Percentiles rank a stretch among this genome's conserved stretches.
phyloP scores from a whole-genome alignment of 2,888 invertebrate genomes.

The Notodonta ziczac region DNA sequence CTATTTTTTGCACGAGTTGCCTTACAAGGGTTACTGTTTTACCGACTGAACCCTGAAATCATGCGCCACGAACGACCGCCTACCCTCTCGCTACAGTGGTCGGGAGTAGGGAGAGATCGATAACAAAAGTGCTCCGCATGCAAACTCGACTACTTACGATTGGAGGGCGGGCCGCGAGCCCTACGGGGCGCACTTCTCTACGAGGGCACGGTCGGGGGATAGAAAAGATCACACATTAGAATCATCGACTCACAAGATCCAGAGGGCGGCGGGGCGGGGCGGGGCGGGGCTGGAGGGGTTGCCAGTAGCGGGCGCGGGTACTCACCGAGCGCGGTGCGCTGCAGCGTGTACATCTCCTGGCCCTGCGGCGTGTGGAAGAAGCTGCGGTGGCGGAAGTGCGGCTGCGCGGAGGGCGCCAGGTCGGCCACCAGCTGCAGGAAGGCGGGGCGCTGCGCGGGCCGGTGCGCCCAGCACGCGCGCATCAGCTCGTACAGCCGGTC shows the following conservation, averaged over 20 bases:
- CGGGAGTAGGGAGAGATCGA: too few species aligned
- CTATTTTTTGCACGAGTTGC: too few species aligned
- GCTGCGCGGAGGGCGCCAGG: constrained; percentile 87
- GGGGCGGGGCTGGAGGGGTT: background rate
- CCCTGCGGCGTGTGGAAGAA: constrained; percentile 87
- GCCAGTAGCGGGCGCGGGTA: constrained; percentile 1
- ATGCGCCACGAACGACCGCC: too few species aligned
- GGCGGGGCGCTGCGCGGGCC: constrained; percentile 90
- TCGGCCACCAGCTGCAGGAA: constrained; percentile 93
- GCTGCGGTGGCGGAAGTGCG: constrained; percentile 84
- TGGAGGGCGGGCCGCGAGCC: constrained; percentile 60
- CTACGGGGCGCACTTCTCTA: constrained; percentile 63
- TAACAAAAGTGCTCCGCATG: constrained; percentile 55
- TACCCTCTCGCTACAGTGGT: too few species aligned
- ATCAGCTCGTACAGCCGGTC: constrained; percentile 95
- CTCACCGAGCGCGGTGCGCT: constrained; percentile 61
- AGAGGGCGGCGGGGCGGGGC: too few species aligned
- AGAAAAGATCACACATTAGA: constrained; percentile 55
- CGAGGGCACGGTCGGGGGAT: constrained; percentile 60
- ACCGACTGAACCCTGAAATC: too few species aligned
- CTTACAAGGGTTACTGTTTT: too few species aligned
- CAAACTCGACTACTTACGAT: constrained; percentile 70
- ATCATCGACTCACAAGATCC: background rate
- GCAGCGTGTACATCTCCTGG: constrained; percentile 81
- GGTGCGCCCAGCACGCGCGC: constrained; percentile 96